A percentile compares a stretch with the other conserved stretches of the same genome.
Evolutionary conservation across 2,888 invertebrate genomes (phyloP).

Genomic region (Pseudococcus longispinus): DNA sequence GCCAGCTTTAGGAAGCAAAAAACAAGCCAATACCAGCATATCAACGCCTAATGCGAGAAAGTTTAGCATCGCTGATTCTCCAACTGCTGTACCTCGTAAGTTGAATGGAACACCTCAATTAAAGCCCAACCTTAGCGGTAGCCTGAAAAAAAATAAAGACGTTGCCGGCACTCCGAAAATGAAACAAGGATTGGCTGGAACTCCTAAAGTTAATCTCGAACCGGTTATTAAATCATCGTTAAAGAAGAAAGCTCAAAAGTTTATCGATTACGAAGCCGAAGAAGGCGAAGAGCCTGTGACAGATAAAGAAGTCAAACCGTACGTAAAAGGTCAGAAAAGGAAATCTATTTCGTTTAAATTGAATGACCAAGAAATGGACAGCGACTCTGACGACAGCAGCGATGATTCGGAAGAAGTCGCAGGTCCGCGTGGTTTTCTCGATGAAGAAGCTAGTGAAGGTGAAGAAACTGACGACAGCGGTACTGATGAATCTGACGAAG

Average conservation of each 20-base stretch:
- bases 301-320: slow-evolving; percentile 34
- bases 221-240: neutral
- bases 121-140: neutral
- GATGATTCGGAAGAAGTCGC: slow-evolving; percentile 4
- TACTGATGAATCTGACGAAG: neutral
- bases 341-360: neutral
- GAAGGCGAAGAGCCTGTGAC: slow-evolving; percentile 47
- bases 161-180: neutral
- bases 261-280: slow-evolving; percentile 40
- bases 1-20: neutral
- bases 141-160: neutral
- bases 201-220: neutral
- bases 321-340: slow-evolving; percentile 13
- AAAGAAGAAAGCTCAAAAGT: slow-evolving; percentile 23
- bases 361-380: neutral
- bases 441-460: neutral
- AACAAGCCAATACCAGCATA: neutral
- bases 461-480: slow-evolving; percentile 24
- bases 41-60: neutral
- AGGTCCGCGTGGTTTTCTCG: neutral
- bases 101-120: neutral
- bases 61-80: neutral
- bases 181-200: neutral
- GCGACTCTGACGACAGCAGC: neutral
- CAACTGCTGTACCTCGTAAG: neutral